Base-by-base conservation (phyloP, 2,113 vertebrate species). In the Anas platyrhynchos region DNA sequence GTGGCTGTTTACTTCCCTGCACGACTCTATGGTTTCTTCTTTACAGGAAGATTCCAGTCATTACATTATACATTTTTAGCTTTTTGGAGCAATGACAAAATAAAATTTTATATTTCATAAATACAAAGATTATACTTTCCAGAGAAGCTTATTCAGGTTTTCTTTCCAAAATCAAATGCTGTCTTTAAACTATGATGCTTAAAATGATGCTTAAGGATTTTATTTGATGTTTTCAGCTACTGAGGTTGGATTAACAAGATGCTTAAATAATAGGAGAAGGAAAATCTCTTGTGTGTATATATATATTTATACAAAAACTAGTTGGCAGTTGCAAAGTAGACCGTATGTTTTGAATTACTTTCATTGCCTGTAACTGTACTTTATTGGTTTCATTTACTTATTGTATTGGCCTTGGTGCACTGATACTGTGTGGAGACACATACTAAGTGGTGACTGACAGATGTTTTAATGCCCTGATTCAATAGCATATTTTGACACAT, bases 361-460 rank as follows among this genome's bases (percentile, higher is more conserved):
- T 22, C 92, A 68, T 90, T 72, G 72, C 78, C 75, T 32, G 3
- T 81, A 83, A 71, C 26, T 88, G 50, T 89, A 68, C 5, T 4
- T 85, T 94, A 84, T 38, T 84, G 87, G 58, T 80, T 95, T 90
- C 76, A 78, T 71, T 88, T 89, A 82, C 84, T 89, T 90, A 92
- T 92, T 90, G 27, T 86, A 62, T 78, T 83, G 11, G 61, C 55
- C 61, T 78, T 15, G 9, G 65, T 92, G 61, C 65, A 78, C 86
- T 95, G 93, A 88, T 93, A 67, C 67, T 88, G 86, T 75, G 66
- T 80, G 88, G 59, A 50, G 23, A 34, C 26, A 9, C 46, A 55
- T 43, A 86, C 68, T 81, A 81, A 86, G 76, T 93, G 92, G 48
- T 81, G 86, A 96, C 43, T 90, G 86, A 92, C 86, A 79, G 78